Base-by-base conservation (phyloP, 1,140 invertebrate species). In the Drosophila cardini region DNA sequence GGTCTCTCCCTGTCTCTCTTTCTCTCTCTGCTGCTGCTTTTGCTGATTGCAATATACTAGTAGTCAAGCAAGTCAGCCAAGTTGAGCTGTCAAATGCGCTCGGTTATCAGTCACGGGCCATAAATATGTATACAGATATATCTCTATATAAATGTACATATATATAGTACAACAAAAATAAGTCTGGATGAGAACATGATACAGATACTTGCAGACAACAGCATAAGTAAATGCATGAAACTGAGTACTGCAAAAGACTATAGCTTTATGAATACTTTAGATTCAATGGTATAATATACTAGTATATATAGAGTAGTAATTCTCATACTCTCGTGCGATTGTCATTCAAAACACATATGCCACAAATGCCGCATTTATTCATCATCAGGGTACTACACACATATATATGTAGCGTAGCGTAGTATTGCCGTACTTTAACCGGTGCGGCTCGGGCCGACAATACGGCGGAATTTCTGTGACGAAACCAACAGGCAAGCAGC, bases 391-490 rank as follows among this genome's bases (percentile, higher is more conserved):
- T 36, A 26, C 21, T 26, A 26, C 21, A 26, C 21, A 26, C 32
- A 15, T 16, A 15, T n/a, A n/a, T n/a, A n/a, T n/a, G n/a, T n/a
- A n/a, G n/a, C n/a, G n/a, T n/a, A n/a, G n/a, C 26, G 13, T 13
- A 21, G 11, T 4, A 42, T 50, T 68, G 30, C 58, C 43, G 65
- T 42, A 79, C 78, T 78, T 78, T 78, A 78, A 72, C 76, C 76
- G 58, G 40, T 16, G 71, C 80, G 52, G 56, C 55, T 72, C 76
- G 53, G 40, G 13, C 68, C 80, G 52, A 52, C 55, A 70, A 80
- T 83, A 79, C 84, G 84, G 43, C 79, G 84, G 83, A 87, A 87
- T 87, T 87, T 87, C 84, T 80, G 76, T 87, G 83, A 89, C 83
- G 83, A 87, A 89, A 87, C 76, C 55, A 55, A 78, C 21, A 26